These are phyloP conservation scores for Triplophysa siluroides DNA, from an alignment of 2,113 vertebrate species.

Conservation along the genomic window DNA sequence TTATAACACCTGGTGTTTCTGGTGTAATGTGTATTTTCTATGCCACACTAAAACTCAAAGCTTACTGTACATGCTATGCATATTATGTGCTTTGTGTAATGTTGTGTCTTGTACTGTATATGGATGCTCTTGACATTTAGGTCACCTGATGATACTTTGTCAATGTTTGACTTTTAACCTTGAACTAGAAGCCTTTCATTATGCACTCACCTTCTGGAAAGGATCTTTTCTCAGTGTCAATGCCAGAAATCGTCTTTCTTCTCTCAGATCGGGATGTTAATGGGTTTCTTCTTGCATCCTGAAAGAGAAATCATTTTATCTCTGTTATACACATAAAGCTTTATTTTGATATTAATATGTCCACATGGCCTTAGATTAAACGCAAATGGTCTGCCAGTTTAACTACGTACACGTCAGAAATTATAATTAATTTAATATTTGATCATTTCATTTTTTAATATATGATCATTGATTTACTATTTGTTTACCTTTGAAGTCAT, in stretches of 20 bases:
- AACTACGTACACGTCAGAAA: no score
- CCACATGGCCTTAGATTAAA: no score
- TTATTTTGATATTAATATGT: no score
- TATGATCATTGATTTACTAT: not conserved
- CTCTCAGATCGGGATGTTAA: constrained; percentile 46
- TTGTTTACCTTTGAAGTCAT: constrained; percentile 31
- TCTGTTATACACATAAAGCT: no score
- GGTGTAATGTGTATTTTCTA: not conserved
- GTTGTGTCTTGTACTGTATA: not conserved
- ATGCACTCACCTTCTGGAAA: constrained; percentile 62
- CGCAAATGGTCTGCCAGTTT: no score
- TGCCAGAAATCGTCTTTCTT: constrained; percentile 65
- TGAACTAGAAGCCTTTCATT: not conserved
- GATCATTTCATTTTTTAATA: not conserved
- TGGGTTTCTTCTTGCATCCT: not conserved
- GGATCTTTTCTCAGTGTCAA: constrained; percentile 61
- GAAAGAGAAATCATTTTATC: not conserved
- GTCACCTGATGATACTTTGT: constrained; percentile 1
- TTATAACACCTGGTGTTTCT: constrained; percentile 47
- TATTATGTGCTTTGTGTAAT: not conserved
- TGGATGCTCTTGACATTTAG: constrained; percentile 18
- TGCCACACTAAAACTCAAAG: not conserved
- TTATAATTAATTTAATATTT: no score
- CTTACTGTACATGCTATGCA: not conserved
- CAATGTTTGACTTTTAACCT: constrained; percentile 11